A percentile compares a stretch with the other conserved stretches of the same genome.
phyloP scores from a whole-genome alignment of 2,797 vertebrate genomes.

The Clarias platycephalus region DNA sequence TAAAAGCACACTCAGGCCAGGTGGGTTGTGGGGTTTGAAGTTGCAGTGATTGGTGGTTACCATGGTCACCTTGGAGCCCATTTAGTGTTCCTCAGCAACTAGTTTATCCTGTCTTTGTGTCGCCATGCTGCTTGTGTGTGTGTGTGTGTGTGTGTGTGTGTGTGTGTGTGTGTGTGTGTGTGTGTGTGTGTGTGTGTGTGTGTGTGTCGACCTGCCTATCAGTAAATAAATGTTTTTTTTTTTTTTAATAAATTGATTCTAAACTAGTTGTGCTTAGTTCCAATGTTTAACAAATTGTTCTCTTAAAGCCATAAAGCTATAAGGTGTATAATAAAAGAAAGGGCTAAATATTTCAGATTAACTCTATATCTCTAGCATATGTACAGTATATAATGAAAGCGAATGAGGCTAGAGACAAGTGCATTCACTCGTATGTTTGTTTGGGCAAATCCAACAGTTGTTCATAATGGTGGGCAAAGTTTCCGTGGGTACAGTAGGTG shows the following conservation, averaged over 20 bases:
- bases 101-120: constrained; percentile 30
- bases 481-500: not conserved
- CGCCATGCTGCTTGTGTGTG: not conserved
- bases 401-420: not conserved
- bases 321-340: not conserved
- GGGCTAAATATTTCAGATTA: not conserved
- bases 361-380: not conserved
- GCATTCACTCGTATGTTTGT: not conserved
- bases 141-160: not conserved
- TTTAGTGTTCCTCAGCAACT: constrained; percentile 39
- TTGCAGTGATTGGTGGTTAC: constrained; percentile 50
- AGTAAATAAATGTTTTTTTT: not conserved
- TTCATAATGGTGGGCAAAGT: no score
- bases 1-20: constrained; percentile 40
- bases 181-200: no score
- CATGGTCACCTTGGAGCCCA: constrained; percentile 51
- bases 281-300: not conserved
- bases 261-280: not conserved
- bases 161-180: no score
- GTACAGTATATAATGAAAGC: not conserved
- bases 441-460: not conserved
- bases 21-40: constrained; percentile 48
- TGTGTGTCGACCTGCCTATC: not conserved
- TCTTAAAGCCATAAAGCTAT: not conserved
- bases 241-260: not conserved